Evolutionary conservation across 2,113 vertebrate species (phyloP).

Genomic region (Willisornis vidua): DNA sequence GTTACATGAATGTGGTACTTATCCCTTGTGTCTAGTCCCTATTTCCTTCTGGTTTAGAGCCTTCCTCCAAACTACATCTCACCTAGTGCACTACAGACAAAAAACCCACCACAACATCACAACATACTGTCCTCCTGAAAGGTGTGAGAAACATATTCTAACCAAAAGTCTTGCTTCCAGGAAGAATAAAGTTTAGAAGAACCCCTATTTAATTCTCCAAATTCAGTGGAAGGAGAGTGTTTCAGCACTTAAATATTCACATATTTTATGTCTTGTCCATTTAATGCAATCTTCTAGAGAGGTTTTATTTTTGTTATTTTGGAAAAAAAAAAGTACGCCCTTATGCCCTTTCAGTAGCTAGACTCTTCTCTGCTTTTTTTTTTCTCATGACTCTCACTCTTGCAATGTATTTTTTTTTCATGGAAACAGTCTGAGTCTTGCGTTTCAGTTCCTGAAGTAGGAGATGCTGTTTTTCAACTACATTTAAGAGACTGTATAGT

Average conservation of each 20-base stretch:
- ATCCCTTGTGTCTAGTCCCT: not conserved
- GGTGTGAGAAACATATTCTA: not conserved
- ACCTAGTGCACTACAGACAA: not conserved
- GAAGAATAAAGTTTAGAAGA: not conserved
- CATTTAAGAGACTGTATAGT: not conserved
- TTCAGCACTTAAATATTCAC: not conserved
- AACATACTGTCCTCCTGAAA: not conserved
- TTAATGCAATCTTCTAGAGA: not conserved
- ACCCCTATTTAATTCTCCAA: not conserved
- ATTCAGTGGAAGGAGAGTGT: not conserved
- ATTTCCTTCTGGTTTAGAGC: not conserved
- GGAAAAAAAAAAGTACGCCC: not conserved
- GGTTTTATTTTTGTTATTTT: not conserved
- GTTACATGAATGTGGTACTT: not conserved
- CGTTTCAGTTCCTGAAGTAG: not conserved
- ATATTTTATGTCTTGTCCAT: not conserved
- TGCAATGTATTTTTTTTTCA: not conserved
- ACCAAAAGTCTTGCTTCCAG: not conserved
- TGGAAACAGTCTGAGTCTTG: fast-evolving
- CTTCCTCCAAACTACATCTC: not conserved
- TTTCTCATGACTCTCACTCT: not conserved
- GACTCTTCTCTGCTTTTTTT: not conserved
- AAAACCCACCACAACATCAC: not conserved
- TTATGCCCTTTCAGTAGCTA: not conserved
- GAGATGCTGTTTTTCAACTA: not conserved